Evolutionary conservation across 2,113 vertebrate genomes (phyloP).

Genomic region (Lethenteron reissneri): DNA sequence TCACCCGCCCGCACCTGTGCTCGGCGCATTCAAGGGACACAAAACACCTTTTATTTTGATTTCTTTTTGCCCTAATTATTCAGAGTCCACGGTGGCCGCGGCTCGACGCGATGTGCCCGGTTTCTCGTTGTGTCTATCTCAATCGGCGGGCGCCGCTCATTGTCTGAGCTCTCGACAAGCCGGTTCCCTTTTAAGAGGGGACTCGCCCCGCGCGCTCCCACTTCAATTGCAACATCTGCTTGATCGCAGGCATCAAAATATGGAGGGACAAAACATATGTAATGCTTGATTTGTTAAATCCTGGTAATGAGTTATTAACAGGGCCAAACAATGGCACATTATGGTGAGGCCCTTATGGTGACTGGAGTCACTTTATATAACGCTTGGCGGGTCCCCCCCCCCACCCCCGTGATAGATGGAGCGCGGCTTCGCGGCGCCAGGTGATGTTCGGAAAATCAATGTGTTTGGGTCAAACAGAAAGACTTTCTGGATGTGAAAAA

Average conservation of each 20-base stretch:
- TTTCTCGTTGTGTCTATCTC: slow-evolving; percentile 94
- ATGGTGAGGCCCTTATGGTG: slow-evolving; percentile 73
- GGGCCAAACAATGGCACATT: slow-evolving; percentile 56
- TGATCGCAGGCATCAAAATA: slow-evolving; percentile 97
- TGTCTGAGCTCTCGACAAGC: slow-evolving; percentile 56
- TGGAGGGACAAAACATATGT: slow-evolving; percentile 95
- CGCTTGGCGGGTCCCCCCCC: too few relatives aligned
- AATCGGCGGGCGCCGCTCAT: slow-evolving; percentile 92
- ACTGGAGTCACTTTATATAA: slow-evolving; percentile 54
- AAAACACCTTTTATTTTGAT: slow-evolving; percentile 95
- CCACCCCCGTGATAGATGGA: too few relatives aligned
- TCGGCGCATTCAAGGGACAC: slow-evolving; percentile 94
- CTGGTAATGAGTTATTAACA: slow-evolving; percentile 87
- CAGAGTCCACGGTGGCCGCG: slow-evolving; percentile 98
- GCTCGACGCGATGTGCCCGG: slow-evolving; percentile 99
- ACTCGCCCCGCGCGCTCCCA: slow-evolving; percentile 75
- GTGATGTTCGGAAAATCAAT: too few relatives aligned
- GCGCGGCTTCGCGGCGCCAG: too few relatives aligned
- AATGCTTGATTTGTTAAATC: slow-evolving; percentile 88
- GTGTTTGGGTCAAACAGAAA: too few relatives aligned
- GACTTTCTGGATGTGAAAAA: too few relatives aligned
- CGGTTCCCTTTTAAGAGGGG: slow-evolving; percentile 77
- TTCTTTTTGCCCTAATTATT: slow-evolving; percentile 64
- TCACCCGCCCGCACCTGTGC: slow-evolving; percentile 99
- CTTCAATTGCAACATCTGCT: slow-evolving; percentile 99